Evolutionary conservation across 2,113 vertebrate species (phyloP), one percentile per base, ranked within the genome.

Genomic region (Pimephales promelas): DNA sequence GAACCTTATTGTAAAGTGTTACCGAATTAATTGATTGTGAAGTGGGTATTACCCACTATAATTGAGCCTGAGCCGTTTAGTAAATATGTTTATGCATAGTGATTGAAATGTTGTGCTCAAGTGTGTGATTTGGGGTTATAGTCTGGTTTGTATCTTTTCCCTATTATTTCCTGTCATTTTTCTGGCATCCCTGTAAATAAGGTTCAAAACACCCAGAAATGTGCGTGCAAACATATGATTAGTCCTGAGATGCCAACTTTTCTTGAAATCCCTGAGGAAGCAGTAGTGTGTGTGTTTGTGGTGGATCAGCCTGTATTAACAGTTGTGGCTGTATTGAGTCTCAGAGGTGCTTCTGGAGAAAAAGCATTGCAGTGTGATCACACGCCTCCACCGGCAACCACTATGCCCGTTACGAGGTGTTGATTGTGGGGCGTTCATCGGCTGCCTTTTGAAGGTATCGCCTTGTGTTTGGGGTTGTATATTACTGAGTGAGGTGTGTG

Each of bases 401-500:
- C 56, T 24, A 40, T 72, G 31, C 34, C 54, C 8, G 24, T 93
- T 92, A 92, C 89, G 87, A 91, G 90, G 92, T 94, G 92, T 92
- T 94, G 92, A 94, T 94, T 93, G 89, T 86, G 83, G 90, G 90
- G 87, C 89, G 87, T 83, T 87, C 88, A 82, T 89, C 88, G 82
- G n/a, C 86, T 71, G 85, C 70, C 90, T 83, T 92, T 92, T 93
- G 87, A 92, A 92, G 90, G 88, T 81, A 77, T 79, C 18, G 82
- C 83, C 84, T 86, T 75, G 79, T 88, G 88, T 90, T 88, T 22
- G 22, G 57, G 86, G 85, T 81, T 82, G 57, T 86, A 83, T 87
- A 84, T 88, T 84, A 68, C 81, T 61, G 87, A 76, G 84, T 88
- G 82, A 87, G 90, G 87, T 79, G 86, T 62, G 85, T 89, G 86